A percentile compares a stretch with the other conserved stretches of the same genome.
phyloP scores from a whole-genome alignment of 2,797 vertebrate species.

The Alauda arvensis region DNA sequence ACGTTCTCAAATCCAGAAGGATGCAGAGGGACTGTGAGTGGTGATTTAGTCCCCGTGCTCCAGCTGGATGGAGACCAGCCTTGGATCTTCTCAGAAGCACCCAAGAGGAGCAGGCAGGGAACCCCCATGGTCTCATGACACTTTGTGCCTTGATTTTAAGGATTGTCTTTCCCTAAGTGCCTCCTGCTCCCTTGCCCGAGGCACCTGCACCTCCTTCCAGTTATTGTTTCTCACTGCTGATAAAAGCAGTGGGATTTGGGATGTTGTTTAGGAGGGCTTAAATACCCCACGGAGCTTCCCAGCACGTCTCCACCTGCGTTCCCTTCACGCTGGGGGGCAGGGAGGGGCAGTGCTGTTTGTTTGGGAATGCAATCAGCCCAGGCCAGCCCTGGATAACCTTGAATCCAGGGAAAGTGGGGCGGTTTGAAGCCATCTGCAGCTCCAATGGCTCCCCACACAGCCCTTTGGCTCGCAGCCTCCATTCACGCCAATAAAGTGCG shows the following conservation, averaged over 20 bases:
- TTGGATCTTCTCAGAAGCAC: neutral
- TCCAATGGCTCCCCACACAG: constrained; percentile 55
- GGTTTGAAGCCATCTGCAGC: constrained; percentile 58
- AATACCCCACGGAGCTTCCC: neutral
- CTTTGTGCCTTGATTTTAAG: neutral
- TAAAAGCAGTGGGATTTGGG: neutral
- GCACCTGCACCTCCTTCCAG: neutral
- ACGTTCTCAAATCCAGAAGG: neutral
- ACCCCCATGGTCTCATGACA: fast-evolving
- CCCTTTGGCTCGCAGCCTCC: constrained; percentile 32
- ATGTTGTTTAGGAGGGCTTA: neutral
- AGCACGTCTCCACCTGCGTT: neutral
- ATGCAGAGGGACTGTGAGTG: neutral
- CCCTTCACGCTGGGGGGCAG: neutral
- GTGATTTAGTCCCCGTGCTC: neutral
- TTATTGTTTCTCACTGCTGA: neutral
- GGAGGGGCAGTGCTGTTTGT: neutral
- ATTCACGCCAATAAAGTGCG: constrained; percentile 48
- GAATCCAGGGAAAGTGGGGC: constrained; percentile 50
- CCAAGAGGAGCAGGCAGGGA: neutral
- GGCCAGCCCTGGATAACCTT: constrained; percentile 58
- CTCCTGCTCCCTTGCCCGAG: neutral
- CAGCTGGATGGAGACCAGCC: neutral
- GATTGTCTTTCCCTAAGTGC: neutral
- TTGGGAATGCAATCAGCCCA: constrained; percentile 34